Conservation (phyloP, 2,888 invertebrate species). For the Steinernema scapterisci region DNA sequence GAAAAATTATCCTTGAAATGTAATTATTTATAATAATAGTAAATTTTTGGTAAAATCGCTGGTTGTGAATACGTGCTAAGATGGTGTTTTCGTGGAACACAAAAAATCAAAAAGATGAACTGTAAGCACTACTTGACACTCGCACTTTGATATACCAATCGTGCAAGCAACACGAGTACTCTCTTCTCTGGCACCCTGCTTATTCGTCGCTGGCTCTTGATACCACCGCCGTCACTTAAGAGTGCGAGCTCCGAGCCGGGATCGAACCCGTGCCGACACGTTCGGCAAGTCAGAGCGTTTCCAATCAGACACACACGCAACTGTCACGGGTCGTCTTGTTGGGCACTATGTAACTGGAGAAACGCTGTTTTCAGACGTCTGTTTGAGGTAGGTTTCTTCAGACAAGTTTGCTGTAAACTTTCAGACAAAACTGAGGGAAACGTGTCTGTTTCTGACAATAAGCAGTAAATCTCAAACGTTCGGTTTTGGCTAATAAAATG, state of each 20-base stretch:
- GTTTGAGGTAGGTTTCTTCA: background rate
- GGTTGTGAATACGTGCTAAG: background rate
- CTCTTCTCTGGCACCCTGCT: slow-evolving; percentile 1
- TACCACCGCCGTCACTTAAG: slow-evolving; percentile 23
- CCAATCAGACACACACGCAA: background rate
- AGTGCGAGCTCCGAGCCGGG: background rate
- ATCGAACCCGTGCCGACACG: background rate
- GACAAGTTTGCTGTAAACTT: too few species aligned
- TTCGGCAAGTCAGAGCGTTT: background rate
- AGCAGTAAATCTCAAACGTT: too few species aligned
- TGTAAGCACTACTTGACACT: slow-evolving; percentile 28
- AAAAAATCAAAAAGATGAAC: background rate
- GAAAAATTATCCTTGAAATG: slow-evolving; percentile 14
- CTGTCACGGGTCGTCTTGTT: background rate
- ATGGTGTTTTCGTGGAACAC: background rate
- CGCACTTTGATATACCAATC: slow-evolving; percentile 23
- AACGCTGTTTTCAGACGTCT: too few species aligned
- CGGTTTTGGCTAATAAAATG: too few species aligned
- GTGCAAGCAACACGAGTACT: slow-evolving; percentile 24
- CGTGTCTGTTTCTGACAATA: too few species aligned
- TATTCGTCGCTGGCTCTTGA: slow-evolving; percentile 22
- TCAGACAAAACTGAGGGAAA: too few species aligned
- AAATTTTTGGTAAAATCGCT: background rate
- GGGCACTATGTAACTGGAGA: background rate
- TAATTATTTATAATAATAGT: slow-evolving; percentile 5